Evolutionary conservation across 37 sponge, comb jelly and placozoan genomes (phyloP).

Genomic region (Tethya wilhelma): DNA sequence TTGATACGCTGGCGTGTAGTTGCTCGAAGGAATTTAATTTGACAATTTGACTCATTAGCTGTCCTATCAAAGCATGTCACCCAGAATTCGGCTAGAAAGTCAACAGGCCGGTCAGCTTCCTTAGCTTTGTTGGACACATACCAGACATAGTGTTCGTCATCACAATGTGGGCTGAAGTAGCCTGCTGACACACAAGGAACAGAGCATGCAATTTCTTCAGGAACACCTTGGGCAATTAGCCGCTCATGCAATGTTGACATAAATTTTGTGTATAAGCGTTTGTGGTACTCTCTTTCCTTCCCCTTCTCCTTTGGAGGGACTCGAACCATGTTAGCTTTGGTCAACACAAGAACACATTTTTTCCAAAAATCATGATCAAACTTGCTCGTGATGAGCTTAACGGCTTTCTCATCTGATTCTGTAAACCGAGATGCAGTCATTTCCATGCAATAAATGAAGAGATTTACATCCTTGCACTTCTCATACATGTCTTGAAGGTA

Average conservation of each 20-base stretch:
- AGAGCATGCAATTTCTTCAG: neutral
- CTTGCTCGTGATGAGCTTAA: neutral
- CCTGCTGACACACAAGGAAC: neutral
- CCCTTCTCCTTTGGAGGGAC: neutral
- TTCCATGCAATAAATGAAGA: too few species aligned
- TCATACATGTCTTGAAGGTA: too few species aligned
- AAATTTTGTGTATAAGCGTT: neutral
- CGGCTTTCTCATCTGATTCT: neutral
- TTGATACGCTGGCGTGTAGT: neutral
- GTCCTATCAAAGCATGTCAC: neutral
- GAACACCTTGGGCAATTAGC: neutral
- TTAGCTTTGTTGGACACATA: slow-evolving; percentile 10
- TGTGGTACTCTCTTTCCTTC: neutral
- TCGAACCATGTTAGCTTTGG: slow-evolving; percentile 9
- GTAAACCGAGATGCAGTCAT: slow-evolving; percentile 1
- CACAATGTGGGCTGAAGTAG: neutral
- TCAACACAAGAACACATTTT: too few species aligned
- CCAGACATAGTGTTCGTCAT: slow-evolving; percentile 1
- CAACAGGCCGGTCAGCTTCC: neutral
- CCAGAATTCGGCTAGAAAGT: slow-evolving; percentile 4
- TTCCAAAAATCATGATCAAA: slow-evolving; percentile 6
- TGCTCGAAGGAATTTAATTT: neutral
- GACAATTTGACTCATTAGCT: neutral
- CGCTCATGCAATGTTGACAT: neutral
- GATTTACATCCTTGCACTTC: too few species aligned